Base-by-base conservation (phyloP, 2,797 vertebrate species). In the Vultur gryphus region DNA sequence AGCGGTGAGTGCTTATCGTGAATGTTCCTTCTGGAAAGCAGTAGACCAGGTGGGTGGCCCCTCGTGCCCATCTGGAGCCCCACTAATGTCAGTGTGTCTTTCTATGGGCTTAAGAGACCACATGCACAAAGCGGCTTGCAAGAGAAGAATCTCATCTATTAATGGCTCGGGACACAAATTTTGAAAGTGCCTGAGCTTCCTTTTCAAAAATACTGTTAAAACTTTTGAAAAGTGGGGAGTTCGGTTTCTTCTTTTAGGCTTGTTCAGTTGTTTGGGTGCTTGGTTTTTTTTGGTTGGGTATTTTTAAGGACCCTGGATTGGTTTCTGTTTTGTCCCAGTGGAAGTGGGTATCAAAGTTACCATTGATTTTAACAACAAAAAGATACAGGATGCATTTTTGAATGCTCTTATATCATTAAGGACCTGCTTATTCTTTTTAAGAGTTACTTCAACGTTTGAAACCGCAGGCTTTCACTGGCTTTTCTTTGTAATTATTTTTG, bases 401-500 rank as follows among this genome's bases (percentile, higher is more conserved):
- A 75, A 66, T 57, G 85, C 28, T 75, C 15, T 67, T 51, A 17
- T 54, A 62, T 84, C 43, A 16, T 92, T 84, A 89, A 92, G 73
- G 77, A 87, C 58, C 62, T 89, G 84, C 55, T 94, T 73, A 35
- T 88, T 93, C 51, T 91, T 77, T 77, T 57, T 39, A 54, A 75
- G 85, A 79, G 83, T 82, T 82, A 43, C 51, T 79, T 75, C 49
- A 55, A 61, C 15, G 13, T 83, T 95, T 78, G 77, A 78, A 96
- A 57, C 76, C 82, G 43, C 75, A 61, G 82, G 79, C 59, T 94
- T 80, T 89, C 71, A 6, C 51, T 91, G 84, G n/a, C 79, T 84
- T 91, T 61, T 59, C 62, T 70, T 91, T 48, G 75, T 71, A 20
- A 84, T 91, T 90, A 84, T 93, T 90, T 91, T 87, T 80, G 83